A percentile compares a stretch with the other conserved stretches of the same genome.
These are phyloP conservation scores for Apamea monoglypha DNA, from an alignment of 2,888 invertebrate species.

Conservation along the genomic window DNA sequence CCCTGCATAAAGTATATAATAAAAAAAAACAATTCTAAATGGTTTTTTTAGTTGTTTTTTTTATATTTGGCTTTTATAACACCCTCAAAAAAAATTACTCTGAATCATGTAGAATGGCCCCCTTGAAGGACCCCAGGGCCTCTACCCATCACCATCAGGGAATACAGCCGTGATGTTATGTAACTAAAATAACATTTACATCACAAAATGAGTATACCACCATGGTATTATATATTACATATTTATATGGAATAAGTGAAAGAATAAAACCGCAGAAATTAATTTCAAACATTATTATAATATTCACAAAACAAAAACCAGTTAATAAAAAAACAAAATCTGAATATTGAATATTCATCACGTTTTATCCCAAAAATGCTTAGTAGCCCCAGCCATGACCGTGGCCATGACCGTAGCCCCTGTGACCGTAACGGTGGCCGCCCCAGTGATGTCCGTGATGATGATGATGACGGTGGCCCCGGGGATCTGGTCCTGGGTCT, in stretches of 20 bases:
- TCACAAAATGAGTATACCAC: neutral
- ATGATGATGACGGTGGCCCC: neutral
- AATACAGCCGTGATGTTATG: neutral
- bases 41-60: too few species aligned
- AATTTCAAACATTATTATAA: slow-evolving; percentile 1
- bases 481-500: slow-evolving; percentile 14
- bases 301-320: neutral
- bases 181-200: neutral
- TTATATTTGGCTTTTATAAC: too few species aligned
- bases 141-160: neutral
- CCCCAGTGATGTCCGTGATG: neutral
- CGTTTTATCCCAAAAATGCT: neutral
- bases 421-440: neutral
- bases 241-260: neutral
- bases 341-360: neutral
- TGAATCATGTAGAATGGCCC: neutral
- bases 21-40: too few species aligned
- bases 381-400: too few species aligned
- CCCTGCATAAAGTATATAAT: too few species aligned
- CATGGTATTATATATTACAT: too few species aligned
- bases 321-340: neutral
- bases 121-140: neutral
- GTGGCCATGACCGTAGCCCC: neutral
- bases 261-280: neutral
- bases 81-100: neutral